Evolutionary conservation across 1,140 invertebrate genomes (phyloP).

Genomic region (Heliconius nattereri): DNA sequence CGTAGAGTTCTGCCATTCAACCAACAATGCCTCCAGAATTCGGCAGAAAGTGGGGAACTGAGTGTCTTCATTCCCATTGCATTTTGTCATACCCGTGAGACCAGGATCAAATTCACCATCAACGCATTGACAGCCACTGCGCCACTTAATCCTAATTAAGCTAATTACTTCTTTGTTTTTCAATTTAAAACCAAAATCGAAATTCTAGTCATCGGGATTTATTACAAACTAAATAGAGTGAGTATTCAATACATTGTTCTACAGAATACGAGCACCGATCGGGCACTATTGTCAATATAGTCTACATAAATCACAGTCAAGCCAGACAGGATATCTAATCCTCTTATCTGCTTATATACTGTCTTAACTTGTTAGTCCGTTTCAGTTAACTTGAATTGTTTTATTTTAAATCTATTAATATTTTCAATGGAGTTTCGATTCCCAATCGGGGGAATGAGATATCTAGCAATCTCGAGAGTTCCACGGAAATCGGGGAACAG

Average conservation of each 20-base stretch:
- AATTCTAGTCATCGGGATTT: not conserved
- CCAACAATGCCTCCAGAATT: too few species aligned
- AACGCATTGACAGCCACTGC: too few species aligned
- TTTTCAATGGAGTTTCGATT: not conserved
- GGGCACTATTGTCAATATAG: constrained; percentile 19
- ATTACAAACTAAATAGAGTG: not conserved
- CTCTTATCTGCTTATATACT: constrained; percentile 23
- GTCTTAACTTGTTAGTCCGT: constrained; percentile 5
- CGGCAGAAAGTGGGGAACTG: too few species aligned
- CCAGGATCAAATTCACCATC: too few species aligned
- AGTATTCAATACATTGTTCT: constrained; percentile 9
- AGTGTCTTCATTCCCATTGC: too few species aligned
- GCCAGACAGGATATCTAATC: constrained; percentile 16
- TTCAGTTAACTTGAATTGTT: constrained; percentile 2
- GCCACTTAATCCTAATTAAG: too few species aligned
- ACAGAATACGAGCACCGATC: constrained; percentile 12
- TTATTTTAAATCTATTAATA: not conserved
- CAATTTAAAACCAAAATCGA: not conserved
- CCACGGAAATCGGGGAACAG: not conserved
- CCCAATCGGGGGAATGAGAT: not conserved
- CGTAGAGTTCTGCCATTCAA: too few species aligned
- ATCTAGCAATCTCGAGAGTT: not conserved
- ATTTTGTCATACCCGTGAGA: too few species aligned
- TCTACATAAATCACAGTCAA: constrained; percentile 28
- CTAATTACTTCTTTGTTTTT: too few species aligned